These are phyloP conservation scores for Gobio gobio DNA, from an alignment of 2,113 vertebrate genomes.

Conservation along the genomic window DNA sequence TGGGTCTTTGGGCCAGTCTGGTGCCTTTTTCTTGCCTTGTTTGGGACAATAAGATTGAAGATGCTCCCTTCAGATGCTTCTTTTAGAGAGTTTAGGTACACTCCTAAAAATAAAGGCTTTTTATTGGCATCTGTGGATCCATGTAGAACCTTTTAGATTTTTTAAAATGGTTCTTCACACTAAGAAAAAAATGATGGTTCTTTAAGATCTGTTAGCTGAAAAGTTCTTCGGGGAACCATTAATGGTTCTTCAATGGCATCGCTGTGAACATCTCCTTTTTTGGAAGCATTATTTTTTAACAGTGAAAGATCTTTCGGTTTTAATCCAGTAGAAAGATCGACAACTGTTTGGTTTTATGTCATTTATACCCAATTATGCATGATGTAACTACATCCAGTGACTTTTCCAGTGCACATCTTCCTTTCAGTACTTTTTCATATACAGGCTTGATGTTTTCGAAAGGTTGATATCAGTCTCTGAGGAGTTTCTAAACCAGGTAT, in stretches of 20 bases:
- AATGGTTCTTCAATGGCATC: background rate
- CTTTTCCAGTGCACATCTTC: background rate
- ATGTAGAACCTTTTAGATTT: background rate
- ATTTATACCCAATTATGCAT: background rate
- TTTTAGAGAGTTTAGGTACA: background rate
- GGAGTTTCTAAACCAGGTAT: conserved; percentile 37
- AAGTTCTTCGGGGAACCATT: background rate
- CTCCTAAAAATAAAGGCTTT: background rate
- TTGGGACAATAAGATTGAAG: conserved; percentile 52
- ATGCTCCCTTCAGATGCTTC: conserved; percentile 33
- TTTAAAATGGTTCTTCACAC: background rate
- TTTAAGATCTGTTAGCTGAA: background rate
- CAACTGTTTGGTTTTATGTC: background rate
- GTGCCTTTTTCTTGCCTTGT: conserved; percentile 72
- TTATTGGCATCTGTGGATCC: background rate
- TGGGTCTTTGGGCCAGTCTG: conserved; percentile 86
- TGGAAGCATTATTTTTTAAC: background rate
- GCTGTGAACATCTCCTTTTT: background rate
- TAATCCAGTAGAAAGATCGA: background rate
- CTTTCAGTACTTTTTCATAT: background rate
- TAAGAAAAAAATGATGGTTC: background rate
- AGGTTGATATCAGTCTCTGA: background rate
- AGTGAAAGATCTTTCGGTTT: conserved; percentile 3
- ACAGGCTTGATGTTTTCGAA: background rate
- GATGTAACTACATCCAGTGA: background rate